A percentile compares a stretch with the other conserved stretches of the same genome.
Evolutionary conservation across 2,888 invertebrate species (phyloP).

Genomic region (Uloborus plumipes): DNA sequence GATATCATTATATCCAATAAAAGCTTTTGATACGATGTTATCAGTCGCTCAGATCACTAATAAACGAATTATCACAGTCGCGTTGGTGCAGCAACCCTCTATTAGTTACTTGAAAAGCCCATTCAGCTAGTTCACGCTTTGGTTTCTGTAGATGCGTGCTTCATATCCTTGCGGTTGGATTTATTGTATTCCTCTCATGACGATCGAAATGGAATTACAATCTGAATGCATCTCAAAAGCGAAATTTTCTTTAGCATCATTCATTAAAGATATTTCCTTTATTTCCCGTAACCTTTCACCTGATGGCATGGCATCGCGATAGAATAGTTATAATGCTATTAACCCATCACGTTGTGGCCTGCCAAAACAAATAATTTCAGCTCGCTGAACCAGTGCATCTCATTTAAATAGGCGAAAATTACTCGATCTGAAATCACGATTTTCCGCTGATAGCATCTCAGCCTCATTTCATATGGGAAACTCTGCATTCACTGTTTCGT

Average conservation of each 20-base stretch:
- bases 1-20: too few relatives aligned
- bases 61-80: too few relatives aligned
- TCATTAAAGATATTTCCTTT: slow-evolving; percentile 22
- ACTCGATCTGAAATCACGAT: slow-evolving; percentile 50
- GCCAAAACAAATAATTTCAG: slow-evolving; percentile 35
- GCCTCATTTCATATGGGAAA: slow-evolving; percentile 21
- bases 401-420: slow-evolving; percentile 57
- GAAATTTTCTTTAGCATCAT: slow-evolving; percentile 1
- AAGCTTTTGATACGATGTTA: too few relatives aligned
- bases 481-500: background rate
- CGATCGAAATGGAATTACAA: slow-evolving; percentile 17
- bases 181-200: background rate
- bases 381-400: slow-evolving; percentile 25
- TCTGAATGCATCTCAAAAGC: slow-evolving; percentile 8
- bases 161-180: too few relatives aligned
- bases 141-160: too few relatives aligned
- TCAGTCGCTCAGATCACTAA: too few relatives aligned
- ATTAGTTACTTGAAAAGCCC: too few relatives aligned
- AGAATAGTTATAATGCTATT: slow-evolving; percentile 26
- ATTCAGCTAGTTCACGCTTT: too few relatives aligned
- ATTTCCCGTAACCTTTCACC: slow-evolving; percentile 41
- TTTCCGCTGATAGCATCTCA: slow-evolving; percentile 36
- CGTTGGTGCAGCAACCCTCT: too few relatives aligned
- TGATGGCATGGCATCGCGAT: slow-evolving; percentile 2
- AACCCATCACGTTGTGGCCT: slow-evolving; percentile 21